Evolutionary conservation across 2,113 vertebrate genomes (phyloP), one percentile per base, ranked within the genome.

Genomic region (Gopherus flavomarginatus): DNA sequence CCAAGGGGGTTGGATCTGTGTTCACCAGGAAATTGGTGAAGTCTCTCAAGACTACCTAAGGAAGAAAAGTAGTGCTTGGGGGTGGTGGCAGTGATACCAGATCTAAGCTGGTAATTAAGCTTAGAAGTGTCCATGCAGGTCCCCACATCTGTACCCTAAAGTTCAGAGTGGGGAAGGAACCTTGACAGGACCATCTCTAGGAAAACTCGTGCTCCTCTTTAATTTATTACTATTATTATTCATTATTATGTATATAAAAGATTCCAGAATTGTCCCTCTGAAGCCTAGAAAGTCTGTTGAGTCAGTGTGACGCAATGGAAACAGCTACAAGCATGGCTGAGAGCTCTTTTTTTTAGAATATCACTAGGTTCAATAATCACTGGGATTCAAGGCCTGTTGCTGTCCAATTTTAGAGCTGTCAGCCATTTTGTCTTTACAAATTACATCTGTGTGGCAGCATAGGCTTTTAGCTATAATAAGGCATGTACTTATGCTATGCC

Each of bases 131-230:
- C 44, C 44, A 44, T 6, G 44, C 44, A 44, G 44, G 44, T 44
- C 44, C 44, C 6, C 44, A 44, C 44, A 44, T 44, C 44, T 44
- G 44, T 44, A 44, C 44, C 44, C 44, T 44, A 44, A 44, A 44
- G 44, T 44, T 44, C 44, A 44, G 44, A 44, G 44, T 44, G 44
- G 44, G 44, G 44, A 44, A 44, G 7, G 44, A 44, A 44, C 44
- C 44, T 44, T 44, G 44, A 44, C 44, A 44, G 44, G 44, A 69
- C 80, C 80, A 22, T 3, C 44, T 8, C 14, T 17, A 69, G 0
- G 4, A 47, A 53, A 83, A 31, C n/a, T 11, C 0, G 1, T 3
- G 1, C 4, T 81, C 62, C 26, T 26, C 52, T 44, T 38, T 86
- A 47, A 47, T 47, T 47, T n/a, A 42, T 35, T 65, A 65, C 29